Base-by-base conservation (phyloP, 35 echinoderm and acorn worm genomes). In the Strongylocentrotus purpuratus region DNA sequence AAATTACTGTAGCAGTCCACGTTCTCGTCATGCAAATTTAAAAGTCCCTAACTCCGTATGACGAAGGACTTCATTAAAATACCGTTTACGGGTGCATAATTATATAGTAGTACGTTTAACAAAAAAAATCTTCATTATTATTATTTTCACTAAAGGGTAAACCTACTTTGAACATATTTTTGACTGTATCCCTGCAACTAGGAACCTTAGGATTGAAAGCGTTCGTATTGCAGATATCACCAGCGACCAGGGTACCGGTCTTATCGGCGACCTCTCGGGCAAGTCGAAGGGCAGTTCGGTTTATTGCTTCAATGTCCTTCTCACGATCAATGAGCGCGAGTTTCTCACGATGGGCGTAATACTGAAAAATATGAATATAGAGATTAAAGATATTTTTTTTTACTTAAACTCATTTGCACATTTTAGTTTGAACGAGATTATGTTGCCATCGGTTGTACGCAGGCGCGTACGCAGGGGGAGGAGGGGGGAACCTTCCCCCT, bases 281-380 rank as follows among this genome's bases (percentile, higher is more conserved):
- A 18, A 99, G 52, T 18, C 95, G 94, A 22, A 99, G 94, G 31
- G 98, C 98, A 8, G 47, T 78, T 45, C 95, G 61, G 87, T 99
- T 99, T 65, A 99, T 94, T 61, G 33, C 88, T 87, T 96, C 98
- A 20, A 99, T 48, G 86, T 99, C 98, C 17, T 93, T 65, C 85
- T 95, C 94, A 4, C 97, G 91, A 32, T 90, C 96, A 70, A 99
- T 94, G 52, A 99, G 46, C 9, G 70, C n/a, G 52, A 99, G 65
- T 86, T 99, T 99, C 46, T 96, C 96, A 10, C 98, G 96, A 61
- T 97, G 96, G 15, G 98, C 96, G 78, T 97, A 99, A 71, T 99
- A 97, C 98, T 99, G 55, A 33, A 92, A 97, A 11, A 11, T 90
- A 88, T 32, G 25, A 25, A 45, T 22, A 92, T 48, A 48, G 4